Evolutionary conservation across 2,888 invertebrate genomes (phyloP).

Genomic region (Diarsia brunnea): DNA sequence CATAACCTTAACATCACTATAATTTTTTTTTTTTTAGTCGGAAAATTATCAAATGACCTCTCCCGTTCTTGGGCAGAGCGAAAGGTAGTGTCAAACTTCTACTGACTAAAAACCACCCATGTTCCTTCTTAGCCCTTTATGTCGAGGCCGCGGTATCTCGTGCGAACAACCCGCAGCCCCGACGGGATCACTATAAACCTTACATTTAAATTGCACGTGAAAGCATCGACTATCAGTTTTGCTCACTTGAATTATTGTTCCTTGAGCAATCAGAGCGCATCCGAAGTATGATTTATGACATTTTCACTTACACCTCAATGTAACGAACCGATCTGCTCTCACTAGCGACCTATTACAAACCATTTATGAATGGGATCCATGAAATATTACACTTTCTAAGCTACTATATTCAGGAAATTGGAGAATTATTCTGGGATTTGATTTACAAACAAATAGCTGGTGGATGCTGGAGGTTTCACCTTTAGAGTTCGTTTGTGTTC

Average conservation of each 20-base stretch:
- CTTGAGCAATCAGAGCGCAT: conserved; percentile 76
- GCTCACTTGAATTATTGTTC: conserved; percentile 65
- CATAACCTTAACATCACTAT: background rate
- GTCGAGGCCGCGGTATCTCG: too few species aligned
- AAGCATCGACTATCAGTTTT: conserved; percentile 48
- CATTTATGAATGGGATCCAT: conserved; percentile 81
- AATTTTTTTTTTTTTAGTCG: too few species aligned
- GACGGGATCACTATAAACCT: conserved; percentile 9
- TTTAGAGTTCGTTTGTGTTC: background rate
- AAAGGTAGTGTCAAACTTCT: too few species aligned
- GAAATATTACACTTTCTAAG: conserved; percentile 81
- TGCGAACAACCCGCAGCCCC: too few species aligned
- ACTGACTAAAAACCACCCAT: too few species aligned
- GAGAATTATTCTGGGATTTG: conserved; percentile 6
- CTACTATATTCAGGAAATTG: conserved; percentile 54
- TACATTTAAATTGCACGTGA: conserved; percentile 53
- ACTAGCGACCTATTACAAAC: conserved; percentile 79
- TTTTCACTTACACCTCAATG: conserved; percentile 69
- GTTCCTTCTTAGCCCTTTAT: too few species aligned
- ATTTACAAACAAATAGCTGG: conserved; percentile 3
- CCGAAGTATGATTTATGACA: conserved; percentile 76
- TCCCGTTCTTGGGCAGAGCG: too few species aligned
- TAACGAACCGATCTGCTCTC: conserved; percentile 70
- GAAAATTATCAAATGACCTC: too few species aligned
- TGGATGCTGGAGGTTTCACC: background rate